Evolutionary conservation across 2,113 vertebrate species (phyloP).

Genomic region (Ursus arctos): DNA sequence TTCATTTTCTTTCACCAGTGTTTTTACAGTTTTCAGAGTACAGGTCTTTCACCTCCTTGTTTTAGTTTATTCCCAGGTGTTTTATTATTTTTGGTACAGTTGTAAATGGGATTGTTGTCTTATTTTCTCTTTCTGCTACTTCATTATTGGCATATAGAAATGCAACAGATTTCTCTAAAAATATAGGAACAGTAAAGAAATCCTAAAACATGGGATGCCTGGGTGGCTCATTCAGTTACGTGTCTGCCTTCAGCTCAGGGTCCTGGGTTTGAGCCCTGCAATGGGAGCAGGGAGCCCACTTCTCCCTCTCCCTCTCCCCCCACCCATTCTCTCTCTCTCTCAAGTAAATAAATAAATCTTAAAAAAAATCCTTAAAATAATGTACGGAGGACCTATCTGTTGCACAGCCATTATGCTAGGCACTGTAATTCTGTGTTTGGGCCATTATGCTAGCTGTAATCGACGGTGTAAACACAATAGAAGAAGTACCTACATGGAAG

Average conservation of each 20-base stretch:
- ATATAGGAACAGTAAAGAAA: background rate
- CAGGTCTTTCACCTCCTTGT: background rate
- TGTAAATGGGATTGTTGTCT: background rate
- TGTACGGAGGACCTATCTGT: background rate
- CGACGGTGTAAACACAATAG: background rate
- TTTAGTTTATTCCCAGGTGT: background rate
- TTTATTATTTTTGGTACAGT: background rate
- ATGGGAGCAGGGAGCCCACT: no score
- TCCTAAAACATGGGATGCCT: background rate
- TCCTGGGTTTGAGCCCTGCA: background rate
- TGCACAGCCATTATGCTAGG: no score
- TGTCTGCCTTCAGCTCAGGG: background rate
- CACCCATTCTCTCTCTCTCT: background rate
- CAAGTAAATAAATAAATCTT: background rate
- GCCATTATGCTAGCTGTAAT: no score
- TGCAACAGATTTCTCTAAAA: background rate
- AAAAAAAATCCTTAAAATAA: background rate
- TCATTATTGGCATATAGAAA: background rate
- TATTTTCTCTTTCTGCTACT: background rate
- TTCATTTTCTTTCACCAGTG: background rate
- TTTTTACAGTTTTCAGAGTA: background rate
- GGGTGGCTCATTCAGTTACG: background rate
- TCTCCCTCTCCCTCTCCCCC: no score
- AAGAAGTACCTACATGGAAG: background rate
- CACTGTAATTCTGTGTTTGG: no score